Conservation (phyloP, 2,113 vertebrate genomes). For the Leucoraja erinaceus region DNA sequence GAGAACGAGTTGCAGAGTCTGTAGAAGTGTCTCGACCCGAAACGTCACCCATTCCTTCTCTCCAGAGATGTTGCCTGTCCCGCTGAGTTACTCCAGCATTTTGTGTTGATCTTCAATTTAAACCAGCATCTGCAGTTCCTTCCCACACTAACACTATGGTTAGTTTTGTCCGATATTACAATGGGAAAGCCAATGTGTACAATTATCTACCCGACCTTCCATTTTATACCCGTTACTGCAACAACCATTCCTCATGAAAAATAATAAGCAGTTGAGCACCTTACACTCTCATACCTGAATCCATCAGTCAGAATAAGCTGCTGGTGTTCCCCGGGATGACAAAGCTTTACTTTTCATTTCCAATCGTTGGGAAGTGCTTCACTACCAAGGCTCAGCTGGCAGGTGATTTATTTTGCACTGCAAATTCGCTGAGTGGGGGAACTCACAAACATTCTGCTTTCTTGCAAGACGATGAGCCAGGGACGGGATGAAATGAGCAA, state of each 20-base stretch:
- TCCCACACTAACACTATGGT: neutral
- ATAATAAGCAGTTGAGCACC: neutral
- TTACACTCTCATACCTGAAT: neutral
- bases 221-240: neutral
- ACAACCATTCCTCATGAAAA: neutral
- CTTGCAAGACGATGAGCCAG: neutral
- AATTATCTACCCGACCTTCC: neutral
- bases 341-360: neutral
- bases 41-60: no score
- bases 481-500: neutral
- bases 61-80: no score
- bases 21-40: no score
- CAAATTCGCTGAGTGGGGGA: neutral
- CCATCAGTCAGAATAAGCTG: neutral
- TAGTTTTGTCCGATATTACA: neutral
- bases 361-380: neutral
- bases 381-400: neutral
- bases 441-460: neutral
- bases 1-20: no score
- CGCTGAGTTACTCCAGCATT: no score
- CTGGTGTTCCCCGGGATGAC: neutral
- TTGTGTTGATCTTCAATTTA: no score
- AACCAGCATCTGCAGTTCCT: no score
- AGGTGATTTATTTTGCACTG: neutral
- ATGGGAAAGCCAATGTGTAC: no score